Percentiles rank a stretch among this genome's conserved stretches.
Evolutionary conservation across 2,888 invertebrate species (phyloP).

Genomic region (Biston betularia): DNA sequence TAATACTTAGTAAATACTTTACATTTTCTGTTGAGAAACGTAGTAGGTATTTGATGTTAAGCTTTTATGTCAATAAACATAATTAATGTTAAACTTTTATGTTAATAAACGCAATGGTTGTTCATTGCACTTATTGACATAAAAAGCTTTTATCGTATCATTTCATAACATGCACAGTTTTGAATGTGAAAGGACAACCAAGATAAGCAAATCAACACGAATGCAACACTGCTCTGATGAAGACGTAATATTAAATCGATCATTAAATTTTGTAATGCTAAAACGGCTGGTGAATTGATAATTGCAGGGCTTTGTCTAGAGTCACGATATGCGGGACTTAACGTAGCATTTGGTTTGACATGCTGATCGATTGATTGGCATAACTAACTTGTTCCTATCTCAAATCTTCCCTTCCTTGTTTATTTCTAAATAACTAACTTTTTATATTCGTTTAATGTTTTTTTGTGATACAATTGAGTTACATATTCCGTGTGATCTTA

Average conservation of each 20-base stretch:
- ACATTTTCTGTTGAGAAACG: not conserved
- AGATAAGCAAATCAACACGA: not conserved
- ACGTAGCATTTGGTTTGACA: constrained; percentile 57
- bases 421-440: constrained; percentile 8
- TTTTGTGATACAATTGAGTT: too few species aligned
- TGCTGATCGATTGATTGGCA: constrained; percentile 60
- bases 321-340: constrained; percentile 65
- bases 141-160: not conserved
- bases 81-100: not conserved
- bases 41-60: not conserved
- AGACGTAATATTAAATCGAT: constrained; percentile 36
- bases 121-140: too few species aligned
- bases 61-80: not conserved
- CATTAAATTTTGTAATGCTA: constrained; percentile 60
- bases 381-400: constrained; percentile 11
- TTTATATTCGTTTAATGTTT: not conserved
- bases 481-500: too few species aligned
- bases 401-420: constrained; percentile 1
- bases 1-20: too few species aligned
- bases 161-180: not conserved
- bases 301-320: constrained; percentile 64
- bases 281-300: constrained; percentile 63
- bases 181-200: not conserved
- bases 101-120: too few species aligned
- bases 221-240: constrained; percentile 9